Evolutionary conservation across 2,888 invertebrate genomes (phyloP).

Genomic region (Drosophila nr. medialis): DNA sequence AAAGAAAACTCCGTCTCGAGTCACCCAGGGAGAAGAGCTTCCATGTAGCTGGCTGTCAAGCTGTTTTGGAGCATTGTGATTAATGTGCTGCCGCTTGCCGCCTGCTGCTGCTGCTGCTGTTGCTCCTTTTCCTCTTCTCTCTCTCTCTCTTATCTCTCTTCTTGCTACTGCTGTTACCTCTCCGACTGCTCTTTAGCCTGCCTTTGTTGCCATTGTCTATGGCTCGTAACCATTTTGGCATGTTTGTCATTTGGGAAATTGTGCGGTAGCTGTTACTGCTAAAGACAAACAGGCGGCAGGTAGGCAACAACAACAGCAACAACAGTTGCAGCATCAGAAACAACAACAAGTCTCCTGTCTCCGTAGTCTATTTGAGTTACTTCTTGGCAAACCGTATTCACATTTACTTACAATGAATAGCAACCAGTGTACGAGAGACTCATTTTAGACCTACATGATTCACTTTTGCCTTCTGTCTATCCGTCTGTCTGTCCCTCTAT

Average conservation of each 20-base stretch:
- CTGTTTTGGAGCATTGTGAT: conserved; percentile 80
- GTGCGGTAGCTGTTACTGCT: conserved; percentile 77
- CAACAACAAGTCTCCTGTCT: conserved; percentile 18
- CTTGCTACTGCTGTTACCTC: conserved; percentile 29
- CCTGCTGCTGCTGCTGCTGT: conserved; percentile 41
- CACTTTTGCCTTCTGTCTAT: conserved; percentile 11
- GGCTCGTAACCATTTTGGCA: conserved; percentile 76
- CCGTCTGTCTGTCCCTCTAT: background rate
- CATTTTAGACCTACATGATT: conserved; percentile 31
- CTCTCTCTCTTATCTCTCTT: background rate
- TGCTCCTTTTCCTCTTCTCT: conserved; percentile 7
- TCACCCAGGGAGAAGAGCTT: conserved; percentile 69
- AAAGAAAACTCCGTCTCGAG: conserved; percentile 41
- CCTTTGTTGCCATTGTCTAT: conserved; percentile 69
- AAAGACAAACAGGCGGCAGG: conserved; percentile 75
- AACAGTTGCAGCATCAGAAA: background rate
- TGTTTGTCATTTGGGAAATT: conserved; percentile 82
- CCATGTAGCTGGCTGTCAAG: conserved; percentile 76
- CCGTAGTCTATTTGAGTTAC: conserved; percentile 38
- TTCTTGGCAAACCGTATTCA: conserved; percentile 34
- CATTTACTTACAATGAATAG: conserved; percentile 42
- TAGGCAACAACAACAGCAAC: conserved; percentile 38
- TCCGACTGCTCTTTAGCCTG: conserved; percentile 34
- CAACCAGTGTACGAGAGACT: background rate
- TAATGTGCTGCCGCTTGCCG: conserved; percentile 69